Evolutionary conservation across 2,113 vertebrate species (phyloP).

Genomic region (Probosciger aterrimus): DNA sequence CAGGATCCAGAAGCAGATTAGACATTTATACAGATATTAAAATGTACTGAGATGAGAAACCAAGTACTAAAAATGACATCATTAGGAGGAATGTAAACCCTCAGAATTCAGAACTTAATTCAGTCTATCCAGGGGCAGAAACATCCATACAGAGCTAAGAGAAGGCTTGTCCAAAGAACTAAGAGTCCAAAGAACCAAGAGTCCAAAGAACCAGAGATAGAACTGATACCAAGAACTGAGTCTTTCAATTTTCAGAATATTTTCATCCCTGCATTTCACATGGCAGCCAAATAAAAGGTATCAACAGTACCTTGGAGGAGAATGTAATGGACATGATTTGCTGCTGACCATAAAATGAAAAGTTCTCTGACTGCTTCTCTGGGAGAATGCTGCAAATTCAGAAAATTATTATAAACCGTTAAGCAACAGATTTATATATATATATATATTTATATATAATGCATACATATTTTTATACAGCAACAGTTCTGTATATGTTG

Average conservation of each 20-base stretch:
- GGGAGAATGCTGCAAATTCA: not conserved
- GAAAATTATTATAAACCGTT: not conserved
- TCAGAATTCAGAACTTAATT: not conserved
- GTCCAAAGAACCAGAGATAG: not conserved
- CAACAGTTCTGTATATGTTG: not conserved
- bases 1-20: not conserved
- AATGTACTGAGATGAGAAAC: not conserved
- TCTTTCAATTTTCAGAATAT: not conserved
- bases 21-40: not conserved
- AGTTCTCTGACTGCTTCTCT: not conserved
- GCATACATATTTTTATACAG: not conserved
- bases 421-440: not conserved
- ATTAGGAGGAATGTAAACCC: not conserved
- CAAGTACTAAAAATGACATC: not conserved
- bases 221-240: not conserved
- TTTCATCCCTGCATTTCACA: not conserved
- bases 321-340: not conserved
- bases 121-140: not conserved
- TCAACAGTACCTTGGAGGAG: not conserved
- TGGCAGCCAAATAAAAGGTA: not conserved
- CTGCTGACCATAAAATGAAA: not conserved
- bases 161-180: not conserved
- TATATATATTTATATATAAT: no score
- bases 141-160: fast-evolving
- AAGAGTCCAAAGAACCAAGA: not conserved